These are phyloP conservation scores for Petroica traversi DNA, from an alignment of 2,113 vertebrate genomes.

Conservation along the genomic window DNA sequence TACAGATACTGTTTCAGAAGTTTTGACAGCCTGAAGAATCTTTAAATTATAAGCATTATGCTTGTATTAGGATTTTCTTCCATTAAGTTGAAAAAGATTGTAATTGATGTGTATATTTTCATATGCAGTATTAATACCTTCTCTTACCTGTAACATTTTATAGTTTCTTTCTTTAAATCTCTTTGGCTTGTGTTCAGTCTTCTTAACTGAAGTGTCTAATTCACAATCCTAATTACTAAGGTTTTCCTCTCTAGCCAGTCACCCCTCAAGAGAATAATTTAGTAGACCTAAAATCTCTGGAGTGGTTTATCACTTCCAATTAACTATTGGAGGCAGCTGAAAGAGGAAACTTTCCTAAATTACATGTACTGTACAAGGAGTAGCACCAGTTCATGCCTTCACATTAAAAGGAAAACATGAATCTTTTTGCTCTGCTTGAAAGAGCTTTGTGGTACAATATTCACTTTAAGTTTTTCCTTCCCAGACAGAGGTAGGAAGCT, in stretches of 20 bases:
- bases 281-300: background rate
- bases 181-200: background rate
- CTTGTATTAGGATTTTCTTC: background rate
- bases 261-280: background rate
- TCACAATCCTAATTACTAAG: background rate
- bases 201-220: background rate
- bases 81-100: background rate
- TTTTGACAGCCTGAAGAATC: background rate
- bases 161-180: background rate
- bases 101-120: background rate
- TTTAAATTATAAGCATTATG: background rate
- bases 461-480: background rate
- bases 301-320: constrained; percentile 5
- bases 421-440: background rate
- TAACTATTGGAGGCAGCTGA: background rate
- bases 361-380: background rate
- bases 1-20: background rate
- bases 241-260: background rate
- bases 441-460: background rate
- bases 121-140: background rate
- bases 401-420: background rate
- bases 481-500: background rate
- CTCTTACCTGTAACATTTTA: background rate
- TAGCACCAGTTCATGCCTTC: background rate
- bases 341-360: background rate